These are phyloP conservation scores for Hirtodrosophila cameraria DNA, from an alignment of 2,888 invertebrate genomes.

Conservation along the genomic window DNA sequence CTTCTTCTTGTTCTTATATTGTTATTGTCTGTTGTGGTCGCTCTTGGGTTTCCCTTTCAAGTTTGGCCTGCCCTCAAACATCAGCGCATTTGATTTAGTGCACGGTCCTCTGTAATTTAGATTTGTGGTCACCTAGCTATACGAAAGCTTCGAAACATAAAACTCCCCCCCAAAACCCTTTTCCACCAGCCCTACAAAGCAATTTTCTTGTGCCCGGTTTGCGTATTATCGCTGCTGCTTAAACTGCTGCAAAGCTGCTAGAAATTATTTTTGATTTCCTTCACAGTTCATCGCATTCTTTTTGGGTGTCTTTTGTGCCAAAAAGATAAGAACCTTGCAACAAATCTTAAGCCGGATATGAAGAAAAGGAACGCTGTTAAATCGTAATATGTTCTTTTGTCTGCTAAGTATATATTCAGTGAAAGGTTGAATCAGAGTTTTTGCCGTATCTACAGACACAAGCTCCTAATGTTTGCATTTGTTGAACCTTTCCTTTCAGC, in stretches of 20 bases:
- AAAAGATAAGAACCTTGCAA: slow-evolving; percentile 12
- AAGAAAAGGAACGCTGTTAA: slow-evolving; percentile 22
- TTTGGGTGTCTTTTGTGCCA: not conserved
- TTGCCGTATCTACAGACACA: not conserved
- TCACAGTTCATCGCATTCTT: slow-evolving; percentile 38
- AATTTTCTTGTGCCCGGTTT: not conserved
- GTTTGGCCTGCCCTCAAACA: slow-evolving; percentile 27
- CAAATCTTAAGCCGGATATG: slow-evolving; percentile 20
- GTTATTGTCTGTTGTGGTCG: slow-evolving; percentile 52
- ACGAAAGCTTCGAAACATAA: slow-evolving; percentile 31
- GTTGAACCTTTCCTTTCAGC: not conserved
- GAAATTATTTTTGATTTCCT: slow-evolving; percentile 59
- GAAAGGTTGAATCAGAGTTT: slow-evolving; percentile 3
- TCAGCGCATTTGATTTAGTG: slow-evolving; percentile 70
- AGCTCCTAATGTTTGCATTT: not conserved
- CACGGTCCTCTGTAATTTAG: slow-evolving; percentile 68
- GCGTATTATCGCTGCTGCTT: slow-evolving; percentile 17
- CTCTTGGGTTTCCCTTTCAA: slow-evolving; percentile 68
- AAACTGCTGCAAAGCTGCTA: slow-evolving; percentile 6
- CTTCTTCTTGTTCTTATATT: slow-evolving; percentile 36
- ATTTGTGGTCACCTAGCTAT: slow-evolving; percentile 68
- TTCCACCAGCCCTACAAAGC: not conserved
- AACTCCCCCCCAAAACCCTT: slow-evolving; percentile 4
- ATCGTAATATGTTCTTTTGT: slow-evolving; percentile 18
- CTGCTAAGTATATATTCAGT: not conserved